Evolutionary conservation across 1,140 invertebrate species (phyloP).

Genomic region (Papilio polyxenes): DNA sequence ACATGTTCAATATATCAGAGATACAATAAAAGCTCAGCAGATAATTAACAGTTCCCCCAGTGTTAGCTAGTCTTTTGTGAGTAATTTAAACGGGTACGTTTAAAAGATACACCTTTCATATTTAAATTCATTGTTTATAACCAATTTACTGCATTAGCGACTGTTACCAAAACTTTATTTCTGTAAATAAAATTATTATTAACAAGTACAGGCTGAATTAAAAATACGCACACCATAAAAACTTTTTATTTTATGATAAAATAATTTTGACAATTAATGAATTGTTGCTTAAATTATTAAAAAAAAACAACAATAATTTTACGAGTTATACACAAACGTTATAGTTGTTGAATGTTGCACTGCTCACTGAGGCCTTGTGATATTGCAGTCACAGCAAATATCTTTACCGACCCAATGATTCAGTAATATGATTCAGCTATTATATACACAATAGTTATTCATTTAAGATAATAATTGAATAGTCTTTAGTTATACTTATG

Average conservation of each 20-base stretch:
- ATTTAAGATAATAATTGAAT: constrained; percentile 1
- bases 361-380: not conserved
- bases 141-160: not conserved
- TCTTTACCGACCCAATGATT: not conserved
- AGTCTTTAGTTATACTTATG: not conserved
- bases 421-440: not conserved
- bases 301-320: not conserved
- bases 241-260: not conserved
- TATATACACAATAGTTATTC: constrained; percentile 19
- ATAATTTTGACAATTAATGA: not conserved
- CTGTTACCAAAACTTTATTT: not conserved
- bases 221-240: not conserved
- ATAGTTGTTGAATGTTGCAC: not conserved
- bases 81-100: not conserved
- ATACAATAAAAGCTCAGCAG: not conserved
- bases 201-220: not conserved
- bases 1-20: not conserved
- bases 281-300: not conserved
- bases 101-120: not conserved
- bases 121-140: not conserved
- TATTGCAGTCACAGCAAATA: not conserved
- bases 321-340: not conserved
- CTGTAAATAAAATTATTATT: not conserved
- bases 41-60: not conserved
- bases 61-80: not conserved